Evolutionary conservation across 2,888 invertebrate species (phyloP), one percentile per base, ranked within the genome.

Genomic region (Amblyjoppa proteus): DNA sequence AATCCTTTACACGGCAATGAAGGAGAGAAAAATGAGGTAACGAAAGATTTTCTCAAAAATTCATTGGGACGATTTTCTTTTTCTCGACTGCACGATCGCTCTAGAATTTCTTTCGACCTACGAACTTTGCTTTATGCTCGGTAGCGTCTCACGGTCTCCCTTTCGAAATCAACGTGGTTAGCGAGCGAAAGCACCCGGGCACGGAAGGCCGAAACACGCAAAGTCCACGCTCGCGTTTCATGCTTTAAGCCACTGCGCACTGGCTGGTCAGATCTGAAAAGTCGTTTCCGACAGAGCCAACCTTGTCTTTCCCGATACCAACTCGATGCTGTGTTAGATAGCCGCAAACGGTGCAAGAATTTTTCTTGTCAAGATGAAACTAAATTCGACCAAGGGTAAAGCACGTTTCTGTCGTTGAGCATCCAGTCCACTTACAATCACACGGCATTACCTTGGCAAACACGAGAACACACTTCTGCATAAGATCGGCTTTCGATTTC

Each of bases 61-160:
- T 45, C 0, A 45, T 45, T 45, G 45, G 45, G 13, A 45, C 45
- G 45, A 3, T 45, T 13, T 25, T 28, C 20, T 28, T 56, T 56
- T 20, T 58, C 11, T 20, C 9, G n/a, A 64, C 31, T 16, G 31
- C n/a, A 31, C 64, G 31, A 64, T n/a, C 34, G 16, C n/a, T 16
- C n/a, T 7, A 34, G 78, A 83, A 83, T 64, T 38, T 85, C 71
- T 75, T 75, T 61, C 64, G 71, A 88, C 89, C 85, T 87, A 88
- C 89, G 89, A 90, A 92, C 90, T 91, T 91, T 90, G 91, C 90
- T 91, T 91, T 90, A 91, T 90, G 90, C 90, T 91, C 90, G 91
- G 90, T 87, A 88, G 82, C 89, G 89, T 20, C 56, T 88, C 91
- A 90, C 88, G 81, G 75, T 86, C 88, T 87, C 88, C 87, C 87